Evolutionary conservation across 2,113 vertebrate genomes (phyloP).

Genomic region (Platysteira castanea): DNA sequence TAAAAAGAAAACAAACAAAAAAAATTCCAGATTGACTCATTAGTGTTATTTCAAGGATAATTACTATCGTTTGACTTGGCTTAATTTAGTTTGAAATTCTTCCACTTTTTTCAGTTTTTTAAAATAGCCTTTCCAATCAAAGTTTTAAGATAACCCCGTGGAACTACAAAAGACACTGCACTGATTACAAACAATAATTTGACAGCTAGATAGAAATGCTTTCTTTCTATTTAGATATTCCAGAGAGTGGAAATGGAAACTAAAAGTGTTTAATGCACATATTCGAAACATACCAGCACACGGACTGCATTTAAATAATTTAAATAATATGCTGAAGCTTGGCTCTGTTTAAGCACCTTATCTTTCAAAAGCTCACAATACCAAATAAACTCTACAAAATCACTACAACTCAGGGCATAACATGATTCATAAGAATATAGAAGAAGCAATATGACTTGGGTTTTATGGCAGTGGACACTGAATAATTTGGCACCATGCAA

Average conservation of each 20-base stretch:
- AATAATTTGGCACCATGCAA: neutral
- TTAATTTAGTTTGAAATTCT: neutral
- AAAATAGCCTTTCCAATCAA: neutral
- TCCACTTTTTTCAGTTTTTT: neutral
- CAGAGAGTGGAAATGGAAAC: neutral
- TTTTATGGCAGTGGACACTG: neutral
- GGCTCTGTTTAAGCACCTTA: neutral
- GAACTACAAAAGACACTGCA: neutral
- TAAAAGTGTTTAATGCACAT: neutral
- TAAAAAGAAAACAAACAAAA: neutral
- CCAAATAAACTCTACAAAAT: neutral
- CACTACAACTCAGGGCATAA: neutral
- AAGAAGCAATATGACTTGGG: neutral
- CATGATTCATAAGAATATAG: neutral
- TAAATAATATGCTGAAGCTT: neutral
- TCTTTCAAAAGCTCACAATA: neutral
- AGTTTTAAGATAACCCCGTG: neutral
- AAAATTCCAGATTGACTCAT: neutral
- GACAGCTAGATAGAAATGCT: neutral
- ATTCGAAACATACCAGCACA: neutral
- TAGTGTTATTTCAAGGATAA: neutral
- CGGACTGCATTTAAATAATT: neutral
- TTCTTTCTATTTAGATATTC: neutral
- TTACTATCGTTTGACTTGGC: neutral
- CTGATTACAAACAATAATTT: neutral